Evolutionary conservation across 2,888 invertebrate genomes (phyloP).

Genomic region (Volucella inanis): DNA sequence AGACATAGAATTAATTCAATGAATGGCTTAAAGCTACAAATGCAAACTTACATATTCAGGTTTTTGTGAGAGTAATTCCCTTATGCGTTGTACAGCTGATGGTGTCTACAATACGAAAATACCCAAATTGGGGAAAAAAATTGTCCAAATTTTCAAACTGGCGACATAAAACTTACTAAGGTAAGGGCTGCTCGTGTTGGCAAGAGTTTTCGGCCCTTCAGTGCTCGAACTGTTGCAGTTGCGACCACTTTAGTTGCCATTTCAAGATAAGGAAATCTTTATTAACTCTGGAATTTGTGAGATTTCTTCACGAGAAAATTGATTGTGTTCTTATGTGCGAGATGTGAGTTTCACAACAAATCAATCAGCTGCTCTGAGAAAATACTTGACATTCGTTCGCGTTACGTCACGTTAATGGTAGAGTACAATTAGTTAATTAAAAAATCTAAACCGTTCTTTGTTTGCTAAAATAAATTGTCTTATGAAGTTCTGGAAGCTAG

Average conservation of each 20-base stretch:
- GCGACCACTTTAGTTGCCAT: constrained; percentile 92
- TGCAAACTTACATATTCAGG: constrained; percentile 85
- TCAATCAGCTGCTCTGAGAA: constrained; percentile 56
- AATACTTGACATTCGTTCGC: constrained; percentile 26
- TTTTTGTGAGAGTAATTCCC: constrained; percentile 90
- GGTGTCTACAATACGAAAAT: constrained; percentile 86
- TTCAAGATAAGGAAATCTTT: constrained; percentile 74
- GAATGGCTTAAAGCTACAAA: too few species aligned
- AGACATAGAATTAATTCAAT: constrained; percentile 50
- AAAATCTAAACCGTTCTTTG: too few species aligned
- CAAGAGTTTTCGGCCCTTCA: constrained; percentile 90
- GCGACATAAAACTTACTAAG: constrained; percentile 83
- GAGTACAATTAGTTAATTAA: not conserved
- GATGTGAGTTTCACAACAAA: constrained; percentile 63
- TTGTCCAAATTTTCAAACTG: not conserved
- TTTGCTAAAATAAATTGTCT: too few species aligned
- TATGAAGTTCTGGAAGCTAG: too few species aligned
- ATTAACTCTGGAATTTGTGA: constrained; percentile 57
- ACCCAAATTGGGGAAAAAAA: constrained; percentile 28
- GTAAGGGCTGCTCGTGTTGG: constrained; percentile 94
- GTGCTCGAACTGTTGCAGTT: constrained; percentile 94
- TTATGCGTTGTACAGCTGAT: constrained; percentile 92
- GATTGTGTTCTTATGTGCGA: not conserved
- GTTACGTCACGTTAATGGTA: constrained; percentile 3
- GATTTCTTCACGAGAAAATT: constrained; percentile 14